phyloP scores from a whole-genome alignment of 30 jellyfish, hydroid and myxozoan species.

The Haliclystus octoradiatus region DNA sequence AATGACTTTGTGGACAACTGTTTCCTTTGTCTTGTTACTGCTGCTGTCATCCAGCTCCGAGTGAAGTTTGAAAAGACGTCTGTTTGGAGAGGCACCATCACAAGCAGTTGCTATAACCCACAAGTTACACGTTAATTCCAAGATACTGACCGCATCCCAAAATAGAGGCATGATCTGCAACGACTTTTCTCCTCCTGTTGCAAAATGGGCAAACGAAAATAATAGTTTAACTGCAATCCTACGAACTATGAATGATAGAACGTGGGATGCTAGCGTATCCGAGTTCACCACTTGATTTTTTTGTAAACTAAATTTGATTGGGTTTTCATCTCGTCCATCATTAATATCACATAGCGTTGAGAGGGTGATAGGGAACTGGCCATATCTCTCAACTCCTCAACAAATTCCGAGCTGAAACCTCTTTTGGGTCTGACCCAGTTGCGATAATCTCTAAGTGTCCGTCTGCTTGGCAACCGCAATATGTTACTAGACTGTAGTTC shows the following conservation, averaged over 20 bases:
- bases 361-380: slow-evolving; percentile 6
- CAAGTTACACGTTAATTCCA: slow-evolving; percentile 31
- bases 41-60: slow-evolving; percentile 5
- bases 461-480: slow-evolving; percentile 17
- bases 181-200: slow-evolving; percentile 25
- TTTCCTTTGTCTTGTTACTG: background rate
- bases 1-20: slow-evolving; percentile 14
- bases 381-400: slow-evolving; percentile 9
- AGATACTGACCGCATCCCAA: slow-evolving; percentile 40
- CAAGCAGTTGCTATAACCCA: slow-evolving; percentile 36
- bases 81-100: slow-evolving; percentile 52
- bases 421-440: slow-evolving; percentile 26
- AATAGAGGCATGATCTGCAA: slow-evolving; percentile 41
- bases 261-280: slow-evolving; percentile 34
- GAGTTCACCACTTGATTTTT: slow-evolving; percentile 18
- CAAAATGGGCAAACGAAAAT: slow-evolving; percentile 27
- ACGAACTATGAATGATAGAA: slow-evolving; percentile 14
- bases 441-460: slow-evolving; percentile 32
- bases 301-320: slow-evolving; percentile 40
- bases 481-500: slow-evolving; percentile 17
- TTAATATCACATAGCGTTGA: slow-evolving; percentile 25
- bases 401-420: slow-evolving; percentile 28
- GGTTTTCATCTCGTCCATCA: slow-evolving; percentile 35
- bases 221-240: slow-evolving; percentile 24
- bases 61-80: slow-evolving; percentile 26